A percentile compares a stretch with the other conserved stretches of the same genome.
Conservation (phyloP, 2,888 invertebrate genomes). For the Lacanobia oleracea region DNA sequence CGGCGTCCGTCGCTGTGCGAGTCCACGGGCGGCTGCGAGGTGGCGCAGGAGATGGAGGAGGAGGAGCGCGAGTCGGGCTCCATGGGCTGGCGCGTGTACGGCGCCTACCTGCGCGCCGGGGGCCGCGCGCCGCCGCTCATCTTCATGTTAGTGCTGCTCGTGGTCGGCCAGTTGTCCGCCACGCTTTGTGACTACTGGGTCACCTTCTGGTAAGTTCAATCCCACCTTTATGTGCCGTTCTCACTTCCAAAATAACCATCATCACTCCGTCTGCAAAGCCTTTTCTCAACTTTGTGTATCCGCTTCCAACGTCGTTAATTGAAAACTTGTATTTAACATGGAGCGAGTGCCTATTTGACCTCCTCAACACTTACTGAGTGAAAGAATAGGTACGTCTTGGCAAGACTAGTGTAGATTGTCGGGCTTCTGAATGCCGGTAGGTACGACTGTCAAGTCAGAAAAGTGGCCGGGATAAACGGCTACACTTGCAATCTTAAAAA, state of each 20-base stretch:
- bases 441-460: not conserved
- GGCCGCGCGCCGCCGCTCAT: conserved; percentile 89
- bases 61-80: conserved; percentile 92
- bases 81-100: conserved; percentile 92
- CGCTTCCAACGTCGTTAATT: not conserved
- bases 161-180: conserved; percentile 92
- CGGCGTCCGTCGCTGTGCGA: conserved; percentile 87
- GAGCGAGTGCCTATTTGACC: not conserved
- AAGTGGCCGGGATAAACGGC: not conserved
- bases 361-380: not conserved
- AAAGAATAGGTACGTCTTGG: not conserved
- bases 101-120: conserved; percentile 91
- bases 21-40: conserved; percentile 83
- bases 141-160: conserved; percentile 89
- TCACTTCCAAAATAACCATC: not conserved
- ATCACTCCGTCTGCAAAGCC: not conserved
- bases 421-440: not conserved
- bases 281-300: not conserved
- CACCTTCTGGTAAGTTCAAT: conserved; percentile 91
- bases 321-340: not conserved
- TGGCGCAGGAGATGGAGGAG: conserved; percentile 91
- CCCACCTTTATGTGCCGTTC: not conserved
- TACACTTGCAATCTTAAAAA: not conserved
- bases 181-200: conserved; percentile 95
- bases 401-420: not conserved